Percentiles rank a stretch among this genome's conserved stretches.
Evolutionary conservation across 1,140 invertebrate genomes (phyloP).

Genomic region (Frieseomelitta varia): DNA sequence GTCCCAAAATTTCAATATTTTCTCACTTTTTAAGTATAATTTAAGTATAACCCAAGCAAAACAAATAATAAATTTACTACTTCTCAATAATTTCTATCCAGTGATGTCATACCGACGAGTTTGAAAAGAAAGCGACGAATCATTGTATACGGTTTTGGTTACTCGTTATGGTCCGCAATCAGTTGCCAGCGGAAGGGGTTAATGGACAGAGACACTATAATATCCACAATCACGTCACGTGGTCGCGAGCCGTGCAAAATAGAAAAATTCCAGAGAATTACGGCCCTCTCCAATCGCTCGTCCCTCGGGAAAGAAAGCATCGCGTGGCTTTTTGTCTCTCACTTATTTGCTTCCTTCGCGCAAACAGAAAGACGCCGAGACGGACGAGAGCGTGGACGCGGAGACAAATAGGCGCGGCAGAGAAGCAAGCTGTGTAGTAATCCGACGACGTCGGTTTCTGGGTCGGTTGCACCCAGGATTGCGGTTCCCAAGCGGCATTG

Average conservation of each 20-base stretch:
- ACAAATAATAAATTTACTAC: too few species aligned
- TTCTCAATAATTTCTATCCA: too few species aligned
- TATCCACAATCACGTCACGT: neutral
- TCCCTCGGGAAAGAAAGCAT: neutral
- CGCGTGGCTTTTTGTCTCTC: conserved; percentile 37
- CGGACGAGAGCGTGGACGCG: conserved; percentile 47
- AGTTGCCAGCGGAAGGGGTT: too few species aligned
- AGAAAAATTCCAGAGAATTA: neutral
- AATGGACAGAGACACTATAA: too few species aligned
- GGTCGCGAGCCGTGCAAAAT: neutral
- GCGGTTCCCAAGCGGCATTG: conserved; percentile 69
- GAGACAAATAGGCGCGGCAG: conserved; percentile 56
- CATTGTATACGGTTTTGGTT: too few species aligned
- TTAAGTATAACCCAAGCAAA: too few species aligned
- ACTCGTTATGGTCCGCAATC: too few species aligned
- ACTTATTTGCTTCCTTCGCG: conserved; percentile 17
- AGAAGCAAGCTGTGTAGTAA: conserved; percentile 62
- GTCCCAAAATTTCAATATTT: too few species aligned
- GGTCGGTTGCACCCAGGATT: conserved; percentile 69
- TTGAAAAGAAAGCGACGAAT: too few species aligned
- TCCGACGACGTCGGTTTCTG: conserved; percentile 64
- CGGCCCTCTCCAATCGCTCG: neutral
- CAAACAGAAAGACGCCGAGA: conserved; percentile 21
- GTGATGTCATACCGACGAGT: too few species aligned
- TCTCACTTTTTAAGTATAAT: too few species aligned